Base-by-base conservation (phyloP, 2,113 vertebrate genomes). In the Murina feae region DNA sequence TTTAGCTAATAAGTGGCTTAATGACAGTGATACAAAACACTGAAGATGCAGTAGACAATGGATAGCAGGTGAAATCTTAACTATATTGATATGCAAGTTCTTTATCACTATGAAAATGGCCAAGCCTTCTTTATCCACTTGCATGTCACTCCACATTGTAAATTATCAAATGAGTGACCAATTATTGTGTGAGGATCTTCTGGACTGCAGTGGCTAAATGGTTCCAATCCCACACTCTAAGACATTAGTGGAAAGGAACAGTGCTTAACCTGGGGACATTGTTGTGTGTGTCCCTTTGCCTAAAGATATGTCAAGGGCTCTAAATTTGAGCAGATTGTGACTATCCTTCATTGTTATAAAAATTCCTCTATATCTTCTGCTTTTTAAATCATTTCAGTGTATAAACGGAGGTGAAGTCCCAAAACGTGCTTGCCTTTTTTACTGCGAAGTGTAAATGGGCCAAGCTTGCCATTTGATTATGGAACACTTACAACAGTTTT, bases 1-100 rank as follows among this genome's bases (percentile, higher is more conserved):
- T 12, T 32, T 95, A 35, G 21, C 30, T 97, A 86, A 82, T 90
- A 87, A 68, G n/a, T 82, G 39, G 25, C 76, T 96, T 95, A 92
- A 93, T 85, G 72, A 87, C 39, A 37, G 37, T 65, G 49, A 49
- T 35, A 68, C 25, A 53, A 69, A 78, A 78, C 60, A 93, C 47
- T 49, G 37, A 81, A 95, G 42, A 92, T 88, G 75, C 14, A 72
- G 13, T n/a, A 86, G 32, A 79, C 86, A 80, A 75, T 25, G 91
- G 69, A 32, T 30, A 65, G 39, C 18, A 88, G 60, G 92, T 86
- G 74, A 92, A 74, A 89, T 94, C 37, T 86, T 88, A 66, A 79
- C 47, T 65, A 10, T 65, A 68, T 28, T 60, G 66, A 85, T 89
- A 14, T 90, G 44, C 63, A 94, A 69, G 44, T 82, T 85, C 75